A percentile compares a stretch with the other conserved stretches of the same genome.
These are phyloP conservation scores for Burhinus bistriatus DNA, from an alignment of 2,113 vertebrate species.

Conservation along the genomic window DNA sequence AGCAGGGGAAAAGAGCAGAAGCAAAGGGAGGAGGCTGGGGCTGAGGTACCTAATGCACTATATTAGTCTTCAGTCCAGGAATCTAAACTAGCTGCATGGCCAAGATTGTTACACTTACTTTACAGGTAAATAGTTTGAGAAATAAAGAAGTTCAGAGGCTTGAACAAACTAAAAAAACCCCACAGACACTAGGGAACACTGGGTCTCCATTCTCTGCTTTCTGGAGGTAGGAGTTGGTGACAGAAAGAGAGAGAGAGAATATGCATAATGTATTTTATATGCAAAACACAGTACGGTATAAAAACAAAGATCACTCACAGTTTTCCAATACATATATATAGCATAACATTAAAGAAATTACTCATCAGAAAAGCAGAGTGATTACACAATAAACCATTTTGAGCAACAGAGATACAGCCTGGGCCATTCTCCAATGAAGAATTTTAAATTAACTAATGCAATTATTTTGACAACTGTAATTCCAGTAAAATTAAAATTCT, in stretches of 20 bases:
- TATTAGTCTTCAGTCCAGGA: not conserved
- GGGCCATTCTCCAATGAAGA: slow-evolving; percentile 57
- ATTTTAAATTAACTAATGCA: slow-evolving; percentile 68
- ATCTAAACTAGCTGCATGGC: not conserved
- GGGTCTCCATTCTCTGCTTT: not conserved
- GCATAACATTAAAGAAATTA: slow-evolving; percentile 65
- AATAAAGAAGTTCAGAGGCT: not conserved
- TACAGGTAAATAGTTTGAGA: not conserved
- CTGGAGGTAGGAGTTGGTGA: not conserved
- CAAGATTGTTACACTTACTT: not conserved
- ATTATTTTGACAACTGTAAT: slow-evolving; percentile 68
- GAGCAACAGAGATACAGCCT: slow-evolving; percentile 57
- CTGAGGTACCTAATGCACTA: not conserved
- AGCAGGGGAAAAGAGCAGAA: not conserved
- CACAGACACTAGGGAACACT: not conserved
- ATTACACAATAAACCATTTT: slow-evolving; percentile 64
- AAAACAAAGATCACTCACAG: slow-evolving; percentile 49
- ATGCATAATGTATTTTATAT: slow-evolving; percentile 42
- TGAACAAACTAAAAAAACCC: not conserved
- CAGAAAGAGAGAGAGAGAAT: not conserved
- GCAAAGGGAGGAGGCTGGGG: not conserved
- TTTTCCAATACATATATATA: slow-evolving; percentile 61
- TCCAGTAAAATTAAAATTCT: slow-evolving; percentile 65
- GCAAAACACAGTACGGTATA: slow-evolving; percentile 23
- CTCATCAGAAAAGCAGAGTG: slow-evolving; percentile 52